Evolutionary conservation across 1,140 invertebrate genomes (phyloP), one percentile per base, ranked within the genome.

Genomic region (Belonocnema kinseyi): DNA sequence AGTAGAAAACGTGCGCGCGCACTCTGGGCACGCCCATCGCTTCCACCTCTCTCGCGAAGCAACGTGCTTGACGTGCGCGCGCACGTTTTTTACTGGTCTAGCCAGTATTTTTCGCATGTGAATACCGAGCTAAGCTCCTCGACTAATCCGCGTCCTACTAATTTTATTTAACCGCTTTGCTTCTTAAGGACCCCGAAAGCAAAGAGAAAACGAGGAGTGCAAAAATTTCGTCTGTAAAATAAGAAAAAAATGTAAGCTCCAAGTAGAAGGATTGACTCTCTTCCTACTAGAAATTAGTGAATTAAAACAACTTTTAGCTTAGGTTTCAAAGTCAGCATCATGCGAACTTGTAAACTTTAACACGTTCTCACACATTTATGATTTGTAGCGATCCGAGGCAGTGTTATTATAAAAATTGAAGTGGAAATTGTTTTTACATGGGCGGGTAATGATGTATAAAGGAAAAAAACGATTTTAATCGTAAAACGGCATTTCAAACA

Each of bases 401-500:
- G 19, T 26, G 58, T 66, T 58, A 4, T 21, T 14, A 66, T 6
- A 14, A 66, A 66, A 66, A 66, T 40, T 13, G 58, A 19, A 19
- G 21, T 26, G 79, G 76, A 81, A 76, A 53, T 81, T 81, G 80
- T 83, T 83, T 83, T 81, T 81, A 81, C 82, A 16, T 66, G 61
- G 2, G 21, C 61, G 58, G 53, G 56, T 75, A 51, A 58, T 61
- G 66, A 26, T 21, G 13, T 13, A 52, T 50, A 40, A 70, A 40
- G 7, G 40, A 17, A 71, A 46, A 71, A 54, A 74, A 73, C 54
- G 74, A 79, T 76, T 73, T 73, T 50, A 73, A 33, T 73, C 50
- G 75, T 2, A 72, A 54, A 73, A 83, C 76, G 76, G 77, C 77
- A 80, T 81, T 82, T 83, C 76, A 82, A 81, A 70, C 75, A 81